Conservation (phyloP, 2,113 vertebrate species). For the Cyrtonyx montezumae region DNA sequence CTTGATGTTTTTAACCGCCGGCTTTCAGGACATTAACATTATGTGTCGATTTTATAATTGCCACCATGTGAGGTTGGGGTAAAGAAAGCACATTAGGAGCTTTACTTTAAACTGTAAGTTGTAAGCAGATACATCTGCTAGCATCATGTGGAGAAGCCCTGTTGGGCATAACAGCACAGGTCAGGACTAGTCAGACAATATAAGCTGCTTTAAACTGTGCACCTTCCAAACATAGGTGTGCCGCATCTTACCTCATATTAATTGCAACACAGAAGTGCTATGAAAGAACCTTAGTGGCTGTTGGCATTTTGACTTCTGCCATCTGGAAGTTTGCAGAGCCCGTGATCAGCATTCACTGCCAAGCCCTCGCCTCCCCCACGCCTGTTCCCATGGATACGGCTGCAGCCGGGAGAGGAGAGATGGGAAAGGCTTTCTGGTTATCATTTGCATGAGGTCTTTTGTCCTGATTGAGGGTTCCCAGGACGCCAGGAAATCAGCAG, state of each 20-base stretch:
- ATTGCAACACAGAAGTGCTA: background rate
- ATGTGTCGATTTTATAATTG: background rate
- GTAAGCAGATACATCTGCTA: background rate
- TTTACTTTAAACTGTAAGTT: background rate
- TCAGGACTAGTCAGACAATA: background rate
- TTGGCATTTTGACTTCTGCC: background rate
- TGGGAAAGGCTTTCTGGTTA: background rate
- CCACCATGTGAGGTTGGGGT: background rate
- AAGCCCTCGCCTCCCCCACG: background rate
- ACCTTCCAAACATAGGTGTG: background rate
- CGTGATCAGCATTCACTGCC: accelerated
- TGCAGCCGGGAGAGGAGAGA: background rate
- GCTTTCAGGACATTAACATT: background rate
- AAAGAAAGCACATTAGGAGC: background rate
- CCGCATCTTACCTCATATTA: background rate
- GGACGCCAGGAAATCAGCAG: background rate
- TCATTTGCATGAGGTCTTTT: no score
- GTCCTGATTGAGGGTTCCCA: background rate
- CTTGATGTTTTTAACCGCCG: background rate
- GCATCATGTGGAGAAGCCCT: background rate
- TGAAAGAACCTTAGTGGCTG: background rate
- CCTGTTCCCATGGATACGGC: background rate
- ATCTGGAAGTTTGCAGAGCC: background rate
- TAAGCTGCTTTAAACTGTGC: background rate
- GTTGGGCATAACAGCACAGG: background rate